phyloP scores from a whole-genome alignment of 2,797 vertebrate species.

The Hyperoplus immaculatus region DNA sequence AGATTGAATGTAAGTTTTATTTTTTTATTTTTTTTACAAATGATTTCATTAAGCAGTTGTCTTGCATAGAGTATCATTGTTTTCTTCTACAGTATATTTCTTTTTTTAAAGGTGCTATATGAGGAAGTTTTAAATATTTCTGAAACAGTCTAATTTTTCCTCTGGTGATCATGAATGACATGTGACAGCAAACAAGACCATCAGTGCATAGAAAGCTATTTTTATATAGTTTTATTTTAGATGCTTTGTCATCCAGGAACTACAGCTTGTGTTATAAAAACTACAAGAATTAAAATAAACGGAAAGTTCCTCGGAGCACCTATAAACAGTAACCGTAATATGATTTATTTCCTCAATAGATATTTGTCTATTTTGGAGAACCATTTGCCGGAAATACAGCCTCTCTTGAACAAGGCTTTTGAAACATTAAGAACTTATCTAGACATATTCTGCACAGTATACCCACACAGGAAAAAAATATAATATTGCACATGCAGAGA shows the following conservation, averaged over 20 bases:
- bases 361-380: neutral
- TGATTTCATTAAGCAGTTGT: neutral
- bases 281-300: too few species aligned
- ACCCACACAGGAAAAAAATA: neutral
- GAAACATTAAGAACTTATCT: neutral
- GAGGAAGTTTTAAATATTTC: neutral
- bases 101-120: neutral
- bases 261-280: too few species aligned
- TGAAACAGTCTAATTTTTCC: too few species aligned
- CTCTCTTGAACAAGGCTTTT: neutral
- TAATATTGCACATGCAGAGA: neutral
- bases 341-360: neutral
- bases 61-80: neutral
- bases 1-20: constrained; percentile 56
- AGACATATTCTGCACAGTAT: neutral
- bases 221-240: too few species aligned
- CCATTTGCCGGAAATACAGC: neutral
- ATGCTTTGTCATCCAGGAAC: too few species aligned
- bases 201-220: too few species aligned
- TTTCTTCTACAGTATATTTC: neutral
- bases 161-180: too few species aligned
- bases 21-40: neutral
- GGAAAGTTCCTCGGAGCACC: too few species aligned
- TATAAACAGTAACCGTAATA: neutral
- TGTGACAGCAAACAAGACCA: too few species aligned